A percentile compares a stretch with the other conserved stretches of the same genome.
These are phyloP conservation scores for Ispidina picta DNA, from an alignment of 2,797 vertebrate genomes.

Conservation along the genomic window DNA sequence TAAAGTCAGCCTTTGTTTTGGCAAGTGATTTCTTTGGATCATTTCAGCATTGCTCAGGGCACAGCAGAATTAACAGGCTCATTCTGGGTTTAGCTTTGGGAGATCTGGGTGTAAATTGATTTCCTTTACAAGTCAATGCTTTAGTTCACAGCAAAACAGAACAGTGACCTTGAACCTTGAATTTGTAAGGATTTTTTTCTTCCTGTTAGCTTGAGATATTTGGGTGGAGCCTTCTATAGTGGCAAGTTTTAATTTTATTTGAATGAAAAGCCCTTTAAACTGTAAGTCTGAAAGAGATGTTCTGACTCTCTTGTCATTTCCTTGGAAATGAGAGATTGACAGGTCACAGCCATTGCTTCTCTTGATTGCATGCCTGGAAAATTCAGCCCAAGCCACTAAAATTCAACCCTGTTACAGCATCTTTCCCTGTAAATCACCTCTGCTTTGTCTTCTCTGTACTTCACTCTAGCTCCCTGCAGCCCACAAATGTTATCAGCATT, in stretches of 20 bases:
- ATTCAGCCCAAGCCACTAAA: background rate
- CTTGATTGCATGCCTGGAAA: background rate
- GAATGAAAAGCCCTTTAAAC: background rate
- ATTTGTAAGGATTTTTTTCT: background rate
- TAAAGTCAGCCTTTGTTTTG: background rate
- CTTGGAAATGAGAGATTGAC: background rate
- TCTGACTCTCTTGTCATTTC: background rate
- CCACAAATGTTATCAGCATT: conserved; percentile 62
- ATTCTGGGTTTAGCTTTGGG: background rate
- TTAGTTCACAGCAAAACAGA: background rate
- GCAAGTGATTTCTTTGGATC: background rate
- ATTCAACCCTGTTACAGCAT: background rate
- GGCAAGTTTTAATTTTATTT: background rate
- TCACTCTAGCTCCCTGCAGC: conserved; percentile 20
- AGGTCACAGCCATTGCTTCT: background rate
- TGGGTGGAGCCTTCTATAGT: background rate
- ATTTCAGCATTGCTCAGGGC: background rate
- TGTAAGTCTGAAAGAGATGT: background rate
- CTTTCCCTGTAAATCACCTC: conserved; percentile 2
- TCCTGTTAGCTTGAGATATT: background rate
- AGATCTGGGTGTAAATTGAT: background rate
- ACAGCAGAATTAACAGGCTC: background rate
- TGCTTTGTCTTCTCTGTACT: background rate
- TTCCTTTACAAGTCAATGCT: background rate
- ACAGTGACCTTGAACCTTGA: background rate